These are phyloP conservation scores for Polydrusus cervinus DNA, from an alignment of 2,888 invertebrate genomes.

Conservation along the genomic window DNA sequence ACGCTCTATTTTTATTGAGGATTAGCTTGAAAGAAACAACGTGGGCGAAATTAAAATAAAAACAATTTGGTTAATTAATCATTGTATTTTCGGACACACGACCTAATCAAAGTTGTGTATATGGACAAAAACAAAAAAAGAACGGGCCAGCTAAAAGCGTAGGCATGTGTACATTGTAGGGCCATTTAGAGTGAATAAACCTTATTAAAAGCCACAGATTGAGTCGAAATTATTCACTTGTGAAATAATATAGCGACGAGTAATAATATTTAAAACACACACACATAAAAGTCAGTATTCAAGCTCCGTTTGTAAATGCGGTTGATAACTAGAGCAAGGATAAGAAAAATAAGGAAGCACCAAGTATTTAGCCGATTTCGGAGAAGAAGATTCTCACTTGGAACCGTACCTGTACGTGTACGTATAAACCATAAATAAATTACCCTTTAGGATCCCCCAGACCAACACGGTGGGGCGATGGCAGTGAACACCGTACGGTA, in stretches of 20 bases:
- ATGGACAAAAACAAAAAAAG: background rate
- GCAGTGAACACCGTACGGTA: no score
- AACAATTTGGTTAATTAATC: background rate
- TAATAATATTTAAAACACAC: no score
- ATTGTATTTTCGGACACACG: background rate
- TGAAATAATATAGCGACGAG: no score
- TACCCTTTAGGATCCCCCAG: no score
- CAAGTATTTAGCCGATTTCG: background rate
- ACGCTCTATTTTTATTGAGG: background rate
- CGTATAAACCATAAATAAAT: no score
- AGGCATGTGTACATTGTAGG: no score
- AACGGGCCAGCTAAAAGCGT: background rate
- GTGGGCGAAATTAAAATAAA: background rate
- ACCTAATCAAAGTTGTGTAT: background rate
- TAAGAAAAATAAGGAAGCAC: background rate
- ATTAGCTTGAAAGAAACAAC: background rate
- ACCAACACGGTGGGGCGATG: no score
- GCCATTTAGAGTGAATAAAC: no score
- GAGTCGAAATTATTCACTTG: no score
- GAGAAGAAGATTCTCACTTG: background rate
- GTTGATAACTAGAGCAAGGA: background rate
- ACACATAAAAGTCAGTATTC: no score
- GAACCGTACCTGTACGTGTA: no score
- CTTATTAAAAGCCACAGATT: no score
- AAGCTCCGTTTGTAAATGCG: background rate